These are phyloP conservation scores for Cynaeus angustus DNA, from an alignment of 2,888 invertebrate species.

Conservation along the genomic window DNA sequence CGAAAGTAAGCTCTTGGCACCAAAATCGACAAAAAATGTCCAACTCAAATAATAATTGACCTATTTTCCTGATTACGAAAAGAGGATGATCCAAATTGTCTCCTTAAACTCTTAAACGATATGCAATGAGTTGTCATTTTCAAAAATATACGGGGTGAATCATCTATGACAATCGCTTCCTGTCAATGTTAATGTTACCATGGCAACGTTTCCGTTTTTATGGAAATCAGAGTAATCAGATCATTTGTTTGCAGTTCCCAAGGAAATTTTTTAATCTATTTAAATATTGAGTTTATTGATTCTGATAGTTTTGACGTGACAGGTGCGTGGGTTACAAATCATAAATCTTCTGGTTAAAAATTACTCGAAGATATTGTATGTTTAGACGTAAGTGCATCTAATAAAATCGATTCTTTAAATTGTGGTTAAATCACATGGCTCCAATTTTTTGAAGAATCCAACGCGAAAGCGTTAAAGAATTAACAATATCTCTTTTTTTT, in stretches of 20 bases:
- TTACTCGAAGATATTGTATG: too few relatives aligned
- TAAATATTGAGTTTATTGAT: conserved; percentile 5
- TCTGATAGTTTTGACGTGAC: not conserved
- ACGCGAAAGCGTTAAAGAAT: too few relatives aligned
- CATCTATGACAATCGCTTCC: conserved; percentile 17
- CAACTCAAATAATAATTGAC: not conserved
- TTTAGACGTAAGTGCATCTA: too few relatives aligned
- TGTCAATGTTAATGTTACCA: conserved; percentile 22
- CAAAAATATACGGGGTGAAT: conserved; percentile 33
- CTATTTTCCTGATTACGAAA: not conserved
- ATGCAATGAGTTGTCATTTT: not conserved
- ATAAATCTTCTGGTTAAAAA: too few relatives aligned
- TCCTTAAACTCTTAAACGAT: not conserved
- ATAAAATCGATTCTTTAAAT: too few relatives aligned
- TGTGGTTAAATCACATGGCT: too few relatives aligned
- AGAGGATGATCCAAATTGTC: not conserved
- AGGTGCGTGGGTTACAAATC: too few relatives aligned
- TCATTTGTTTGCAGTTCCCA: not conserved
- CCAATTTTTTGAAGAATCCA: too few relatives aligned
- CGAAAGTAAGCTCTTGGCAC: not conserved
- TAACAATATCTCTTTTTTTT: too few relatives aligned
- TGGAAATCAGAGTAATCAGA: conserved; percentile 13
- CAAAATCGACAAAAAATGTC: conserved; percentile 24
- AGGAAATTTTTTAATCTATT: conserved; percentile 5
- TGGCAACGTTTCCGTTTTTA: conserved; percentile 24